Percentiles rank a stretch among this genome's conserved stretches.
phyloP scores from a whole-genome alignment of 1,140 invertebrate species.

The Charaxes varanes region DNA sequence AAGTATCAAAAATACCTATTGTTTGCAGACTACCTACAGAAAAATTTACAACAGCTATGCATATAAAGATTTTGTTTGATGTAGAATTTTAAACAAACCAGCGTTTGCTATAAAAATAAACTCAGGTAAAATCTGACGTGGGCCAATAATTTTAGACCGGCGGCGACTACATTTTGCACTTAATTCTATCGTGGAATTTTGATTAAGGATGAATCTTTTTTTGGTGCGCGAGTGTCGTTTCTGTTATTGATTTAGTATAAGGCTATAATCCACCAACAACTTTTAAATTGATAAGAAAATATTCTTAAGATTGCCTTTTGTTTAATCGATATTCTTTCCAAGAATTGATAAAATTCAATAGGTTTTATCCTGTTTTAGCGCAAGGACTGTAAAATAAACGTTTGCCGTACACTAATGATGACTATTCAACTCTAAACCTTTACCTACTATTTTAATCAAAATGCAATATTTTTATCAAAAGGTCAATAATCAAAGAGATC shows the following conservation, averaged over 20 bases:
- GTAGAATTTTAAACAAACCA: conserved; percentile 17
- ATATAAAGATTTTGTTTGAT: conserved; percentile 20
- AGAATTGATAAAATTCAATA: too few species aligned
- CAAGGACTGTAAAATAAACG: too few species aligned
- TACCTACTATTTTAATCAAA: too few species aligned
- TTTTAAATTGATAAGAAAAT: neutral
- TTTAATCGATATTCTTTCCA: too few species aligned
- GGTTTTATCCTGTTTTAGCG: too few species aligned
- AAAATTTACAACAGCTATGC: too few species aligned
- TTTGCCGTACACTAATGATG: too few species aligned
- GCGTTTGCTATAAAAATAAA: conserved; percentile 35
- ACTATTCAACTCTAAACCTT: too few species aligned
- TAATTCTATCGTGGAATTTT: conserved; percentile 31
- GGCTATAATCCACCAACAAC: neutral
- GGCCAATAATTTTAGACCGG: conserved; percentile 26
- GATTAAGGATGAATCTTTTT: conserved; percentile 20
- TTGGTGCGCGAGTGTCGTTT: conserved; percentile 2
- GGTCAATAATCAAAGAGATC: too few species aligned
- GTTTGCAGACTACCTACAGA: too few species aligned
- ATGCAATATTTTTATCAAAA: too few species aligned
- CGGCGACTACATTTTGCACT: conserved; percentile 34
- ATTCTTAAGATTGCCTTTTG: neutral
- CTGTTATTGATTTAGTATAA: conserved; percentile 2
- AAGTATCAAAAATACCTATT: too few species aligned
- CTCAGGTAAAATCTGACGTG: conserved; percentile 34